Evolutionary conservation across 2,888 invertebrate genomes (phyloP).

Genomic region (Netelia melanura): DNA sequence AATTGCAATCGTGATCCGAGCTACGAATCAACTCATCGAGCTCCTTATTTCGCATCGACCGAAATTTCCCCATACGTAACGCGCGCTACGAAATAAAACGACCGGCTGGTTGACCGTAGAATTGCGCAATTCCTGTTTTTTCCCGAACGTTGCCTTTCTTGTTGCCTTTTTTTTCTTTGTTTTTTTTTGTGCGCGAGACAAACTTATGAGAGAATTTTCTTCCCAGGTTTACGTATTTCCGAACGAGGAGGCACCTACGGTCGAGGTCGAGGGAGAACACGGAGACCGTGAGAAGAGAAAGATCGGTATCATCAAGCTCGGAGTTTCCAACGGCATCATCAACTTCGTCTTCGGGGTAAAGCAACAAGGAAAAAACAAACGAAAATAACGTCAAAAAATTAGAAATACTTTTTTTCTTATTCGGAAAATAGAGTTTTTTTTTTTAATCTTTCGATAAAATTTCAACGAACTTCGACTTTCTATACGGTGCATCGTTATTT

Average conservation of each 20-base stretch:
- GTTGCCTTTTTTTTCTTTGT: background rate
- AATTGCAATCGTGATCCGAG: constrained; percentile 57
- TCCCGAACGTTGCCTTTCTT: background rate
- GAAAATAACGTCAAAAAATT: constrained; percentile 21
- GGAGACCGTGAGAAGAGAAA: constrained; percentile 90
- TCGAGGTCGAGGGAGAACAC: constrained; percentile 86
- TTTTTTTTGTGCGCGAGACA: background rate
- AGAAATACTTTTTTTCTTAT: constrained; percentile 1
- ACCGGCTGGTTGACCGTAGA: background rate
- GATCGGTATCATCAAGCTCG: constrained; percentile 89
- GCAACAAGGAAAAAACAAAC: background rate
- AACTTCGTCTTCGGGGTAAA: constrained; percentile 94
- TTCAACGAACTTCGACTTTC: constrained; percentile 31
- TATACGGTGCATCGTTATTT: constrained; percentile 46
- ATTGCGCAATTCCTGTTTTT: constrained; percentile 34
- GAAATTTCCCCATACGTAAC: constrained; percentile 38
- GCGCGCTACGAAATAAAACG: background rate
- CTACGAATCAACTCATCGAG: constrained; percentile 44
- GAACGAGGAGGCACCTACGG: constrained; percentile 84
- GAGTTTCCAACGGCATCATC: constrained; percentile 92
- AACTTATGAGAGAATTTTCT: constrained; percentile 44
- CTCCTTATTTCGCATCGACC: constrained; percentile 29
- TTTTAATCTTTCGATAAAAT: background rate
- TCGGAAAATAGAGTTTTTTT: background rate
- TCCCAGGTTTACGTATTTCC: constrained; percentile 81